Base-by-base conservation (phyloP, 2,113 vertebrate genomes). In the Barbus barbus region DNA sequence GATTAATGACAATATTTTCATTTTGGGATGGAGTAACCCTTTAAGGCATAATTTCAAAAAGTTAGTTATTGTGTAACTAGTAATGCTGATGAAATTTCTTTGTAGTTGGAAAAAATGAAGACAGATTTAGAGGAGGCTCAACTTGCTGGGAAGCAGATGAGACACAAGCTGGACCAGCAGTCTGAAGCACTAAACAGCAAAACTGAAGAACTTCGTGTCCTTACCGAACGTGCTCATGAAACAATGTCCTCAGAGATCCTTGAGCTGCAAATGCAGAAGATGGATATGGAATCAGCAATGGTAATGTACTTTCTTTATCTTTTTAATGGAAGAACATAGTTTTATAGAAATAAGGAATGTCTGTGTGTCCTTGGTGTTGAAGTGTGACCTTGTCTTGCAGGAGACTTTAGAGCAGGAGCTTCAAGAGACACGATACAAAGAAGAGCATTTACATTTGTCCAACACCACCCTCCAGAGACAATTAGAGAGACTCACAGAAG, bases 191-290 rank as follows among this genome's bases (percentile, higher is more conserved):
- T 98, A 5, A 92, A 92, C 53, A 92, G 87, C 76, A 98, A 96
- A 89, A 92, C 92, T 1, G 97, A 98, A 84, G 98, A 99, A 61
- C 89, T 99, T 1, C 93, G 89, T 0, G 36, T 92, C 26, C 89
- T 97, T 86, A 96, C 94, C 22, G 96, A 97, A 20, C 91, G 93
- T 58, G 94, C 91, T 0, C 95, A 96, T 1, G 96, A 95, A 82
- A 97, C 94, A 20, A 93, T 95, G 96, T 96, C 96, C 14, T 96
- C 96, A 3, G 97, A 99, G 91, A 91, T 96, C 89, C 88, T 97
- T 53, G 93, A 90, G 85, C 93, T 97, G 78, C 96, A 97, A 87
- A n/a, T 95, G 24, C 96, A 96, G 84, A 90, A 95, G 60, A 89
- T 92, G 0, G 95, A 97, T 9, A 91, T 96, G 84, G 95, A 97